These are phyloP conservation scores for Drosophila ercepeae DNA, from an alignment of 1,140 invertebrate species.

Conservation along the genomic window DNA sequence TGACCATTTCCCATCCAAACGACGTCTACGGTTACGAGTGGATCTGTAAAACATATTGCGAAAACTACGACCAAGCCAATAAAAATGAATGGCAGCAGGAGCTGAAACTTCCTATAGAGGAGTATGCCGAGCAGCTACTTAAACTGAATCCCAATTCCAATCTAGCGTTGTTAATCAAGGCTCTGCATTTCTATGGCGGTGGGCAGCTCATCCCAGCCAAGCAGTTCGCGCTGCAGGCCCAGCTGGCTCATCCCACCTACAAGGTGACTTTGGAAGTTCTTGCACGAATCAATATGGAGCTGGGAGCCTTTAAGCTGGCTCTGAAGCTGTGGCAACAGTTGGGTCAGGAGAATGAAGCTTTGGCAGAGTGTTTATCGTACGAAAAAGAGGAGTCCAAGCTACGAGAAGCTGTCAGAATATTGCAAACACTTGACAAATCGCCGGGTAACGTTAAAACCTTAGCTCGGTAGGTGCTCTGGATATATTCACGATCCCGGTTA, in stretches of 20 bases:
- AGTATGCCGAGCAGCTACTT: slow-evolving; percentile 84
- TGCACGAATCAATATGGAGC: slow-evolving; percentile 62
- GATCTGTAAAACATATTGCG: slow-evolving; percentile 86
- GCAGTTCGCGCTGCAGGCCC: slow-evolving; percentile 84
- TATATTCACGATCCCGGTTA: background rate
- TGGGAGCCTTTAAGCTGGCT: slow-evolving; percentile 79
- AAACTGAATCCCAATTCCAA: slow-evolving; percentile 85
- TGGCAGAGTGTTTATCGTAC: slow-evolving; percentile 64
- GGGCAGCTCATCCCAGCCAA: slow-evolving; percentile 85
- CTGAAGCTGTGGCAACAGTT: slow-evolving; percentile 55
- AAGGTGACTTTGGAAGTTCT: slow-evolving; percentile 55
- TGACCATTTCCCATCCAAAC: slow-evolving; percentile 84
- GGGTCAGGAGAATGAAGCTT: slow-evolving; percentile 22
- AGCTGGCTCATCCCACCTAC: slow-evolving; percentile 55
- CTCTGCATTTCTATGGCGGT: slow-evolving; percentile 85
- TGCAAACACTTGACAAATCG: slow-evolving; percentile 8
- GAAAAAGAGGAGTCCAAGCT: slow-evolving; percentile 37
- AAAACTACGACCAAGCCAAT: slow-evolving; percentile 82
- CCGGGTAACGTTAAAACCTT: slow-evolving; percentile 32
- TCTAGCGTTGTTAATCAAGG: slow-evolving; percentile 86
- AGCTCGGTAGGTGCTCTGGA: slow-evolving; percentile 37
- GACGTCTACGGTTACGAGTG: slow-evolving; percentile 86
- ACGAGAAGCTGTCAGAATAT: slow-evolving; percentile 38
- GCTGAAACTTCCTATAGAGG: slow-evolving; percentile 77
- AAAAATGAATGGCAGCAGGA: slow-evolving; percentile 34